These are phyloP conservation scores for Fragum fragum DNA, from an alignment of 2,888 invertebrate genomes.

Conservation along the genomic window DNA sequence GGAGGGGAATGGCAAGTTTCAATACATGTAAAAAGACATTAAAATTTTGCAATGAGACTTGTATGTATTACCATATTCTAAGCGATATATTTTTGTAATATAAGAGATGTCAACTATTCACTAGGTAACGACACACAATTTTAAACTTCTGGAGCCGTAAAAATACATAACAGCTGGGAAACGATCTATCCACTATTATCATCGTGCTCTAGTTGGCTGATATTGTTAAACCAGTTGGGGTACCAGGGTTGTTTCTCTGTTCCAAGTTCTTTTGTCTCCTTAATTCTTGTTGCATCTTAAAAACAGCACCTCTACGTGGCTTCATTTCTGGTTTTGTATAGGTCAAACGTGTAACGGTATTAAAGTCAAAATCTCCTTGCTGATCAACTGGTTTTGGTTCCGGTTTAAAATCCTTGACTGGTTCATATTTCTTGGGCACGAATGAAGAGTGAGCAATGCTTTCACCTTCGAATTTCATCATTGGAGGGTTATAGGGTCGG, in stretches of 20 bases:
- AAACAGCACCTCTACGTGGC: constrained; percentile 79
- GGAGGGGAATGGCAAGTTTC: too few species aligned
- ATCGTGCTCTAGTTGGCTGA: constrained; percentile 50
- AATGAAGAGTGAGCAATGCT: constrained; percentile 75
- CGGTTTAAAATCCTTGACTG: constrained; percentile 76
- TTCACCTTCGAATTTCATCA: constrained; percentile 74
- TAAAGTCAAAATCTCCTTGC: constrained; percentile 78
- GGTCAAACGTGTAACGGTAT: constrained; percentile 77
- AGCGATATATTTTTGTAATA: too few species aligned
- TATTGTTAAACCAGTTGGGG: constrained; percentile 58
- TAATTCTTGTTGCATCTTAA: constrained; percentile 80
- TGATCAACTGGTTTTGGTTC: constrained; percentile 69
- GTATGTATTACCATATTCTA: too few species aligned
- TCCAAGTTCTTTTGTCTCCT: constrained; percentile 59
- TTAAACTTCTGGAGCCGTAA: too few species aligned
- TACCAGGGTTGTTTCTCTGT: constrained; percentile 32
- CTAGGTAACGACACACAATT: too few species aligned
- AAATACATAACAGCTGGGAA: too few species aligned
- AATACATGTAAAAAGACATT: too few species aligned
- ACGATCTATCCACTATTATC: too few species aligned
- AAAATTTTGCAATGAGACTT: too few species aligned
- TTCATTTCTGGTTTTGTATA: constrained; percentile 77
- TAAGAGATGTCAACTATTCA: too few species aligned
- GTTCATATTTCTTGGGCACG: constrained; percentile 74
- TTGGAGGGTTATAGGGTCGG: constrained; percentile 79